Conservation (phyloP, 2,797 vertebrate species). For the Rhynchonycteris naso region DNA sequence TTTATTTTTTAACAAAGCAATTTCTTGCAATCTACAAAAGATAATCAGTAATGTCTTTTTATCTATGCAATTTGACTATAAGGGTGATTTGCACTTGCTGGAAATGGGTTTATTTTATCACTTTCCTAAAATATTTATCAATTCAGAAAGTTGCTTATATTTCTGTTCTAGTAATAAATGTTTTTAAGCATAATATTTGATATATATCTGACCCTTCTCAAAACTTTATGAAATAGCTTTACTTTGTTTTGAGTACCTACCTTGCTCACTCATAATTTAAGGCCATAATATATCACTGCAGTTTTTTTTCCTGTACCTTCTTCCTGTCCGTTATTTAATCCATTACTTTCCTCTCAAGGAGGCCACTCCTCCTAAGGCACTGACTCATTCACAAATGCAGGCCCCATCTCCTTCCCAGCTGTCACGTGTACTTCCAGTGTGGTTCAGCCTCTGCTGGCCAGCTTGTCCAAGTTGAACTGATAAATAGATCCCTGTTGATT, state of each 20-base stretch:
- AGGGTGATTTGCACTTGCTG: slow-evolving; percentile 33
- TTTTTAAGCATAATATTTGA: slow-evolving; percentile 56
- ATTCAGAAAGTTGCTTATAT: slow-evolving; percentile 40
- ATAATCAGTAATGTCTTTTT: slow-evolving; percentile 82
- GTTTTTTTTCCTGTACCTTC: background rate
- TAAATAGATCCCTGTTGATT: background rate
- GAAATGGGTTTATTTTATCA: slow-evolving; percentile 40
- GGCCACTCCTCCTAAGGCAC: background rate
- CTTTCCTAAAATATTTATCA: slow-evolving; percentile 68
- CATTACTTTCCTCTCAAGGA: background rate
- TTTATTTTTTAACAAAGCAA: slow-evolving; percentile 67
- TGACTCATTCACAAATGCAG: background rate
- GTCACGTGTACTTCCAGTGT: background rate
- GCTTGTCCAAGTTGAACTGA: background rate
- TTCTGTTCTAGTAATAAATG: background rate
- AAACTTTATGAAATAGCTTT: slow-evolving; percentile 23
- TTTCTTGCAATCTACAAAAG: slow-evolving; percentile 75
- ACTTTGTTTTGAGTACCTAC: background rate
- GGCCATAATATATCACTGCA: background rate
- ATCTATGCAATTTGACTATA: slow-evolving; percentile 64
- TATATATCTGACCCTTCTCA: slow-evolving; percentile 18
- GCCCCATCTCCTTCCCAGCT: background rate
- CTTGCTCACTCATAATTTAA: background rate
- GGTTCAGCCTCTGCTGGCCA: background rate
- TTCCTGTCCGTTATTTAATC: background rate